phyloP scores from a whole-genome alignment of 2,797 vertebrate genomes.

The Geotrypetes seraphini region DNA sequence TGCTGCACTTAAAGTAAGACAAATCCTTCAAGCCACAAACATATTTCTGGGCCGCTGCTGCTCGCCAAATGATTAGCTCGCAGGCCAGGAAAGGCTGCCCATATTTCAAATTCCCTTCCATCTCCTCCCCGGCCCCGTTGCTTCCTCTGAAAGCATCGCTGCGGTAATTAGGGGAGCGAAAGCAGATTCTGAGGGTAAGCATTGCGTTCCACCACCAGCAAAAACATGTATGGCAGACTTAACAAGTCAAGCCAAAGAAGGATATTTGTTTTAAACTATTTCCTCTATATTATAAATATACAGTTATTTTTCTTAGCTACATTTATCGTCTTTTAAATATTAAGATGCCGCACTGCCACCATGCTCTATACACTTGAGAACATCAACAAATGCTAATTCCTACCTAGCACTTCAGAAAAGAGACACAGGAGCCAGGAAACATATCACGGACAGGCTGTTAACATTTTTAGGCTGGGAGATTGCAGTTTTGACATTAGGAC shows the following conservation, averaged over 20 bases:
- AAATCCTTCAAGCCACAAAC: conserved; percentile 15
- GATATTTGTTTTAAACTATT: conserved; percentile 22
- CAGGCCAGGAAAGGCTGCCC: conserved; percentile 8
- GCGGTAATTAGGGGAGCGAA: too few relatives aligned
- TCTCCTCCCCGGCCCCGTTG: too few relatives aligned
- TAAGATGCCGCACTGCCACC: conserved; percentile 30
- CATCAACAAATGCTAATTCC: conserved; percentile 43
- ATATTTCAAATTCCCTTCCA: conserved; percentile 15
- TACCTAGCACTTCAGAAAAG: conserved; percentile 25
- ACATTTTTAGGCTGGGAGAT: conserved; percentile 39
- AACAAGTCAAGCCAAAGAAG: conserved; percentile 10
- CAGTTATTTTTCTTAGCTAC: conserved; percentile 25
- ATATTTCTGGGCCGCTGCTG: conserved; percentile 3
- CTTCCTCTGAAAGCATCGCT: conserved; percentile 2
- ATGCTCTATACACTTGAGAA: conserved; percentile 38
- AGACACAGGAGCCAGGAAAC: conserved; percentile 29
- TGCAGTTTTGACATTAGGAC: conserved; percentile 49
- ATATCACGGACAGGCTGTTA: conserved; percentile 33
- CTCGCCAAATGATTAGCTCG: conserved; percentile 16
- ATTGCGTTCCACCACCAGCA: too few relatives aligned
- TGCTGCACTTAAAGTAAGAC: conserved; percentile 20
- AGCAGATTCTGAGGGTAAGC: neutral
- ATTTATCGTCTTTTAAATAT: conserved; percentile 40
- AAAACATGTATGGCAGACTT: conserved; percentile 12
- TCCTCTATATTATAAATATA: conserved; percentile 16